A percentile compares a stretch with the other conserved stretches of the same genome.
phyloP scores from a whole-genome alignment of 1,140 invertebrate species.

The Spodoptera frugiperda region DNA sequence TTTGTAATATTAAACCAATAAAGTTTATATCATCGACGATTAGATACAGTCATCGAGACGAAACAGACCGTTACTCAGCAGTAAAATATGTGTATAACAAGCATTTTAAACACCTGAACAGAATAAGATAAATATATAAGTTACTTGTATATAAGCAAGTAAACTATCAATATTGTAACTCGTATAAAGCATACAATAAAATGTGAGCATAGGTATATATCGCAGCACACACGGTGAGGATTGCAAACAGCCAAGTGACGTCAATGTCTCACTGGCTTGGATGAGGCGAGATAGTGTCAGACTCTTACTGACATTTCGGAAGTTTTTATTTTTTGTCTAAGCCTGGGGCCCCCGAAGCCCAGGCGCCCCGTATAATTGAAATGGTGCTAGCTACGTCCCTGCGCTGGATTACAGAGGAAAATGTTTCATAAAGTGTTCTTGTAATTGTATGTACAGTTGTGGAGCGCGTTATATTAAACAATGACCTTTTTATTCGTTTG shows the following conservation, averaged over 20 bases:
- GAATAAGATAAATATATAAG: neutral
- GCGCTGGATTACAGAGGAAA: neutral
- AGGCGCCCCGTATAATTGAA: too few relatives aligned
- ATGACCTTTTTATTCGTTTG: constrained; percentile 40
- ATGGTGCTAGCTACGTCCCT: too few relatives aligned
- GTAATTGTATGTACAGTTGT: constrained; percentile 37
- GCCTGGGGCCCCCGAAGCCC: too few relatives aligned
- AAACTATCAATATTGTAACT: neutral
- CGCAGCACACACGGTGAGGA: neutral
- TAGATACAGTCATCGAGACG: constrained; percentile 14
- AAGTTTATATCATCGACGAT: constrained; percentile 21
- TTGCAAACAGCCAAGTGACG: constrained; percentile 32
- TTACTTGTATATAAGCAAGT: neutral
- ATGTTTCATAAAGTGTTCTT: constrained; percentile 13
- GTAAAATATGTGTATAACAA: constrained; percentile 7
- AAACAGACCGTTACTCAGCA: constrained; percentile 1
- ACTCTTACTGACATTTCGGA: too few relatives aligned
- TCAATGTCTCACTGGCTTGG: constrained; percentile 9
- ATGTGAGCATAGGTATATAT: constrained; percentile 23
- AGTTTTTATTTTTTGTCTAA: too few relatives aligned
- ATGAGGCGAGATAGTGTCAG: too few relatives aligned
- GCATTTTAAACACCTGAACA: constrained; percentile 12
- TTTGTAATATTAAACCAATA: constrained; percentile 29
- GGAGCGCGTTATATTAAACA: constrained; percentile 35
- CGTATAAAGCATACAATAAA: constrained; percentile 6